Base-by-base conservation (phyloP, 1,140 invertebrate genomes). In the Zaprionus davidi region DNA sequence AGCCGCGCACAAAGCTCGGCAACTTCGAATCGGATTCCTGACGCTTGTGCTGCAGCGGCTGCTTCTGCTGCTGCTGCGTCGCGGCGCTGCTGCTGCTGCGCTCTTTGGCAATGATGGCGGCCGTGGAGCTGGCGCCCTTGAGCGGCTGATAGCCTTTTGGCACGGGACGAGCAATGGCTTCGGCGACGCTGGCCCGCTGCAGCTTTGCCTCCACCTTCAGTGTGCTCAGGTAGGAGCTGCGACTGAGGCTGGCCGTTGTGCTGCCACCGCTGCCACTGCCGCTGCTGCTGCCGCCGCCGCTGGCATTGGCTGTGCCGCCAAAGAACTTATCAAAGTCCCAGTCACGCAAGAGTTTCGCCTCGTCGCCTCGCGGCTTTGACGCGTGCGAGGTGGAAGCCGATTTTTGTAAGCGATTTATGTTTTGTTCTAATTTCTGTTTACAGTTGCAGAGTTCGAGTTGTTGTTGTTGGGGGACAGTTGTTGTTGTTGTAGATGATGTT, bases 311-410 rank as follows among this genome's bases (percentile, higher is more conserved):
- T 15, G 57, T 20, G 20, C 58, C 46, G 53, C 67, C 28, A 92
- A 97, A 97, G 94, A 97, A 97, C 92, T 95, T 95, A 74, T 96
- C 95, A 93, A 97, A 96, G 93, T 97, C 96, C 96, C 96, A 97
- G 75, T 97, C 96, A 92, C 96, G 96, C 56, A 97, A 93, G 34
- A 97, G 94, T 12, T 72, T 84, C 7, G 58, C 60, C 20, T 82
- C 86, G 34, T 79, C 66, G 26, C 51, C 78, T 66, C 68, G 72
- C 41, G 41, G 41, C 28, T 44, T 72, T 20, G 74, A 75, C 31
- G 90, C 91, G 58, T 90, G 86, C 60, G 91, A 94, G 62, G 90
- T 90, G 53, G 90, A 91, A 53, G 91, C 86, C n/a, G 87, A 91
- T 79, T 91, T 92, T 92, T 92, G 91, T 76, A 92, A 87, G 68